A percentile compares a stretch with the other conserved stretches of the same genome.
Evolutionary conservation across 1,140 invertebrate genomes (phyloP).

Genomic region (Drosophila ironensis): DNA sequence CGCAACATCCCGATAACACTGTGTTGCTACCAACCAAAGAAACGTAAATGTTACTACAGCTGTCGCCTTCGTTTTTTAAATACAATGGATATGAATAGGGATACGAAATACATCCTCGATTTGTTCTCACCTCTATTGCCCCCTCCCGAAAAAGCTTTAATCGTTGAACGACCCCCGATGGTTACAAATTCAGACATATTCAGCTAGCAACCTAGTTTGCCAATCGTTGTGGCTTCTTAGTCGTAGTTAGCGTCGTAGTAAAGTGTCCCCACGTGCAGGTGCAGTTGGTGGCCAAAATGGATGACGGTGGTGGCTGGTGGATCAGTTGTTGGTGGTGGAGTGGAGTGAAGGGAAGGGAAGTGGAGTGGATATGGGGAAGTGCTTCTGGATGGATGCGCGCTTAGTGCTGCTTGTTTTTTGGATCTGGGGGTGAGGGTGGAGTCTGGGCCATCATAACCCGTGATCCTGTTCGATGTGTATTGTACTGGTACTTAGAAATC

Average conservation of each 20-base stretch:
- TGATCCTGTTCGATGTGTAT: constrained; percentile 48
- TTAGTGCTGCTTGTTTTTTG: constrained; percentile 36
- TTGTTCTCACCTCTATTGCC: no score
- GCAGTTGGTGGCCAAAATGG: neutral
- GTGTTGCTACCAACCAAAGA: no score
- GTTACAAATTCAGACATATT: constrained; percentile 49
- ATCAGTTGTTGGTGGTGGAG: neutral
- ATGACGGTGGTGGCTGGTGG: constrained; percentile 28
- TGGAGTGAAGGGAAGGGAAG: constrained; percentile 8
- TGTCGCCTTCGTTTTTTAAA: constrained; percentile 49
- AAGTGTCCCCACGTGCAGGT: constrained; percentile 24
- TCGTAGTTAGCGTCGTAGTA: constrained; percentile 62
- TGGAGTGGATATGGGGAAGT: no score
- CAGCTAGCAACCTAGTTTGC: constrained; percentile 52
- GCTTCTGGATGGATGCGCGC: constrained; percentile 17
- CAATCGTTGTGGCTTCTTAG: constrained; percentile 74
- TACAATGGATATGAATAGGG: neutral
- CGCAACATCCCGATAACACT: no score
- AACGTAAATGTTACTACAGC: constrained; percentile 49
- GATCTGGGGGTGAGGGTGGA: neutral
- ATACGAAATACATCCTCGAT: constrained; percentile 2
- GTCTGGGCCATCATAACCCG: no score
- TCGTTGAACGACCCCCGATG: constrained; percentile 66
- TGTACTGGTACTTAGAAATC: constrained; percentile 67
- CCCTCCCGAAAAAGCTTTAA: constrained; percentile 69